Conservation (phyloP, 2,888 invertebrate species). For the Drosophila trichaetosa region DNA sequence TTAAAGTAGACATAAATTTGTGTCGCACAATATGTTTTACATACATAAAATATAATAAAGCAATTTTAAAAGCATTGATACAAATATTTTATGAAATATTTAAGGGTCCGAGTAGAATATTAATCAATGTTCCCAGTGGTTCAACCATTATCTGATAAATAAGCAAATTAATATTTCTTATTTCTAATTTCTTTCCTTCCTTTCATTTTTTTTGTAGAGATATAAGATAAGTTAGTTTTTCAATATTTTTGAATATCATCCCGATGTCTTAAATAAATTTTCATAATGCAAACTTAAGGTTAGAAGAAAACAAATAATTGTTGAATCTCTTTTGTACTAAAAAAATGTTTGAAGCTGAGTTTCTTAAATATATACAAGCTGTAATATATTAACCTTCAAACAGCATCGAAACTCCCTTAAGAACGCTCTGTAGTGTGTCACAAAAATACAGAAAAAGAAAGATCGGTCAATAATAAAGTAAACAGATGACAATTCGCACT, state of each 20-base stretch:
- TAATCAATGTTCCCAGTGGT: neutral
- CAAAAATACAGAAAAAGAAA: neutral
- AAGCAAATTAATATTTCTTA: neutral
- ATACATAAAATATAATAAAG: neutral
- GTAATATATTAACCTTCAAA: neutral
- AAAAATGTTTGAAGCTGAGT: neutral
- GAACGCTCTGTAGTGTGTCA: neutral
- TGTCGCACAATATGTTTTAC: neutral
- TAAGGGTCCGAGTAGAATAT: neutral
- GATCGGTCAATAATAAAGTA: constrained; percentile 38
- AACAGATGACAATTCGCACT: constrained; percentile 54
- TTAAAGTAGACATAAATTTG: neutral
- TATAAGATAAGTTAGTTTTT: neutral
- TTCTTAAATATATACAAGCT: neutral
- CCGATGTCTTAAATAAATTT: neutral
- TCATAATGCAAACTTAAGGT: neutral
- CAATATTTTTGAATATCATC: neutral
- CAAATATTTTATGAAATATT: neutral
- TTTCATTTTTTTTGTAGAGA: rapidly evolving
- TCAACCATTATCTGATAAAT: neutral
- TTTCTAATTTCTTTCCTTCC: too few species aligned
- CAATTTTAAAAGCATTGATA: neutral
- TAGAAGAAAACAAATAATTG: neutral
- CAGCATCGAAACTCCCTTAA: neutral
- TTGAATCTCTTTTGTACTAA: neutral